Conservation (phyloP, 2,888 invertebrate genomes). For the Slavum lentiscoides region DNA sequence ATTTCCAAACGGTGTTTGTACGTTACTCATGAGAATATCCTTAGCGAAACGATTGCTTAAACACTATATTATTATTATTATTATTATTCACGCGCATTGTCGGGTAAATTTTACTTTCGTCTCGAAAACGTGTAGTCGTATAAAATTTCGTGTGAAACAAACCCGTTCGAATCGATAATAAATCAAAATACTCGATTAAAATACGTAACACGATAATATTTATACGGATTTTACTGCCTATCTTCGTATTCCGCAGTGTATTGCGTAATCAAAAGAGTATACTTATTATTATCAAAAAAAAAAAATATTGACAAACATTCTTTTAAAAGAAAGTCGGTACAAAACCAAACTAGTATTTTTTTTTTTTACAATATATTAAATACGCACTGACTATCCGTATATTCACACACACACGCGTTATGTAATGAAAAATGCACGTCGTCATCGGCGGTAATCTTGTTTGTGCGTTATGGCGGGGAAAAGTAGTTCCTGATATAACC, state of each 20-base stretch:
- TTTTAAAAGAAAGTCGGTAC: conserved; percentile 20
- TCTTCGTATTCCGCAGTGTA: no score
- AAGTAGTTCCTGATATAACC: conserved; percentile 24
- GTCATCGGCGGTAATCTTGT: neutral
- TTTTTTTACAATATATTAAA: neutral
- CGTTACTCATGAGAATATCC: no score
- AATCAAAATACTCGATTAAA: no score
- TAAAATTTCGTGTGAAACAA: no score
- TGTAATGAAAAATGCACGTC: conserved; percentile 7
- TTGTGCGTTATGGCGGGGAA: neutral
- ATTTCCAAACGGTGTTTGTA: no score
- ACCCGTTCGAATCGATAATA: no score
- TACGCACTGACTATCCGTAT: neutral
- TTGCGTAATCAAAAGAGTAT: neutral
- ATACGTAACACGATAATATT: neutral
- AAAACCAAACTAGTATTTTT: neutral
- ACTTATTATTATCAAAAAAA: neutral
- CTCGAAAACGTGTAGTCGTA: no score
- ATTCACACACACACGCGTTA: neutral
- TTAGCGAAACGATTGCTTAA: no score
- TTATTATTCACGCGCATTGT: no score
- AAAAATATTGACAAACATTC: neutral
- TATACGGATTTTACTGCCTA: no score
- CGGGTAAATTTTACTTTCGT: no score
- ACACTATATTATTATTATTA: no score